phyloP scores from a whole-genome alignment of 2,797 vertebrate species.

The Enteromius mattozi region DNA sequence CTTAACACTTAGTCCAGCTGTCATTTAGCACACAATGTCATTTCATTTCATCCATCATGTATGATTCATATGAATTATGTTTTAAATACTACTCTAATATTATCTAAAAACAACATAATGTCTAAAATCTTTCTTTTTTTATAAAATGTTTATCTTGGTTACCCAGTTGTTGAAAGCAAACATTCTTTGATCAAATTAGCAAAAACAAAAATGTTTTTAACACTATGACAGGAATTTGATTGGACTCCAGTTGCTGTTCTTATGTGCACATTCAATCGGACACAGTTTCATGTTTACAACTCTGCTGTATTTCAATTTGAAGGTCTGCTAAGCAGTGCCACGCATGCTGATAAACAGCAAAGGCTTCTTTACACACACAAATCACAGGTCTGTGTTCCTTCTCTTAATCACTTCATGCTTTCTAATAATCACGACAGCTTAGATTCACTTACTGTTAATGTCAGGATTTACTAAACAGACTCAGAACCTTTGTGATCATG shows the following conservation, averaged over 20 bases:
- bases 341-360: constrained; percentile 98
- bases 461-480: constrained; percentile 77
- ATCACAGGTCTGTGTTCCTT: constrained; percentile 86
- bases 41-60: constrained; percentile 17
- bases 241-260: constrained; percentile 76
- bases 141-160: neutral
- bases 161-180: neutral
- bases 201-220: neutral
- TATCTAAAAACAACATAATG: neutral
- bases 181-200: neutral
- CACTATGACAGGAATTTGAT: neutral
- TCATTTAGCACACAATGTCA: constrained; percentile 41
- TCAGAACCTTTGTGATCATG: constrained; percentile 12
- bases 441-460: constrained; percentile 89
- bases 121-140: neutral
- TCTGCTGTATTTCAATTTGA: constrained; percentile 99
- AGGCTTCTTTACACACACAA: constrained; percentile 95
- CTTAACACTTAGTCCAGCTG: constrained; percentile 34
- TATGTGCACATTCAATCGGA: constrained; percentile 81
- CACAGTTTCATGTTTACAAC: constrained; percentile 59
- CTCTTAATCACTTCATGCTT: constrained; percentile 92
- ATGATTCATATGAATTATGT: neutral
- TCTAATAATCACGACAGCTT: constrained; percentile 51
- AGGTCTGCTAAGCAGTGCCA: constrained; percentile 99
- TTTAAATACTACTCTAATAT: neutral